Percentiles rank a stretch among this genome's conserved stretches.
Conservation (phyloP, 2,888 invertebrate genomes). For the Junonia oenone region DNA sequence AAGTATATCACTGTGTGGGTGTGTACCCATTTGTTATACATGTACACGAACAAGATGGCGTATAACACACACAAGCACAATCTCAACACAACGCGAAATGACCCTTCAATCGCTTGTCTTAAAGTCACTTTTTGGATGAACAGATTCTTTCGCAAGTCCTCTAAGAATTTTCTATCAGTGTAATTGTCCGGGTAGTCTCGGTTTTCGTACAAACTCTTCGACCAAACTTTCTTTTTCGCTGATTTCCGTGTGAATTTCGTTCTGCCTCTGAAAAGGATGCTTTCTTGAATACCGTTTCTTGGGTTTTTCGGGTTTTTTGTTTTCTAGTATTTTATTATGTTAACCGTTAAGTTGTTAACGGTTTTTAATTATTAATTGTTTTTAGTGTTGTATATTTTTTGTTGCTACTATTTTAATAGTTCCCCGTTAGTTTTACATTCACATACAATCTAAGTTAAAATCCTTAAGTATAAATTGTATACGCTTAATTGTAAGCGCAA, state of each 20-base stretch:
- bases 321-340: too few species aligned
- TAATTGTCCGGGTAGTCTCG: constrained; percentile 94
- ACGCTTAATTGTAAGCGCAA: too few species aligned
- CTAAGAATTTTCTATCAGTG: constrained; percentile 91
- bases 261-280: constrained; percentile 59
- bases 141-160: constrained; percentile 90
- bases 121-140: constrained; percentile 87
- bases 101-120: constrained; percentile 84
- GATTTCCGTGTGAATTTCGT: constrained; percentile 44
- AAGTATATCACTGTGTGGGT: constrained; percentile 82
- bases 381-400: too few species aligned
- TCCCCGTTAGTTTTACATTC: too few species aligned
- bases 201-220: constrained; percentile 93
- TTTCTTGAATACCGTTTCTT: constrained; percentile 8
- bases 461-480: too few species aligned
- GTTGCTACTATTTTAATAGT: neutral
- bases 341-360: too few species aligned
- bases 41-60: constrained; percentile 84
- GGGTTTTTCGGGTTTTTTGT: neutral
- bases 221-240: constrained; percentile 82
- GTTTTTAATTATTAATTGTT: too few species aligned
- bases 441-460: too few species aligned
- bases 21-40: constrained; percentile 84
- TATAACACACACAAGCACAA: constrained; percentile 88
- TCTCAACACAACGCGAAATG: constrained; percentile 88